Conservation (phyloP, 2,797 vertebrate species). For the Synanceia verrucosa region DNA sequence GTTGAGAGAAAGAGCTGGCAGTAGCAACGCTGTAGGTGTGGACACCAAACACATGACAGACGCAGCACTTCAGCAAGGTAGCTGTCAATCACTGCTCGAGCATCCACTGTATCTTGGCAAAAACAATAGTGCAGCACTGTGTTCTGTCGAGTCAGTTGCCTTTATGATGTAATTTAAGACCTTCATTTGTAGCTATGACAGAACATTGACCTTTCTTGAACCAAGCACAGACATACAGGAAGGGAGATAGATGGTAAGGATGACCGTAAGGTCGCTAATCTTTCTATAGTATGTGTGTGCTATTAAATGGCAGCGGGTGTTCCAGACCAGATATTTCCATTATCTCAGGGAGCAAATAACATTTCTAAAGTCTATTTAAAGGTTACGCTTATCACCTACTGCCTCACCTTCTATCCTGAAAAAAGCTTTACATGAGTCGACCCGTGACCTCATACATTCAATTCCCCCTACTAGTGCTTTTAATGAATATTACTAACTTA, state of each 20-base stretch:
- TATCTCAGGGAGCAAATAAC: conserved; percentile 20
- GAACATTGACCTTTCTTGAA: neutral
- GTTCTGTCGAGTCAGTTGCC: neutral
- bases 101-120: too few species aligned
- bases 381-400: conserved; percentile 1
- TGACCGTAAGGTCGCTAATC: neutral
- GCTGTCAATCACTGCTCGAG: too few species aligned
- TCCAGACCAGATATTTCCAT: conserved; percentile 10
- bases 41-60: too few species aligned
- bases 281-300: neutral
- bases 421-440: neutral
- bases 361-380: conserved; percentile 33
- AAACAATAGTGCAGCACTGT: neutral
- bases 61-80: too few species aligned
- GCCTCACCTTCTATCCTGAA: conserved; percentile 9
- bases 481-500: neutral
- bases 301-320: neutral
- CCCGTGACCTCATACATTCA: conserved; percentile 19
- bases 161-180: neutral
- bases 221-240: neutral
- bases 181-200: neutral
- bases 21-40: too few species aligned
- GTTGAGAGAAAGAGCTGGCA: too few species aligned
- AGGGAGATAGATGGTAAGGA: neutral
- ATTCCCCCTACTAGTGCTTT: neutral